phyloP scores from a whole-genome alignment of 2,113 vertebrate genomes.

The Tychaedon coryphoeus region DNA sequence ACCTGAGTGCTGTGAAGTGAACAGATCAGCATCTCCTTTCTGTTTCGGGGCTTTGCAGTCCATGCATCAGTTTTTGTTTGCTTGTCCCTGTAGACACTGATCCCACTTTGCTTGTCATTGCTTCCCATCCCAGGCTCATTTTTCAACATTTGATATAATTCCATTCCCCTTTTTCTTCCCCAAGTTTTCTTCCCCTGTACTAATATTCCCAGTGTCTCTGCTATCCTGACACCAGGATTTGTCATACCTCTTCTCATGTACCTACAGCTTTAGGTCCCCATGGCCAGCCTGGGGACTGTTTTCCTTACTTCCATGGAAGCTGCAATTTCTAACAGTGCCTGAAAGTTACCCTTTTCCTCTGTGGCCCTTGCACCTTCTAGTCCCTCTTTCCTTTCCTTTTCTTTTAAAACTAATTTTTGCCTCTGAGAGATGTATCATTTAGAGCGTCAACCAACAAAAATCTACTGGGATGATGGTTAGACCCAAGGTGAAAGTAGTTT shows the following conservation, averaged over 20 bases:
- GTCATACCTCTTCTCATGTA: background rate
- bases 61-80: background rate
- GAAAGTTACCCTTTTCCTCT: background rate
- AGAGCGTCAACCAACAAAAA: background rate
- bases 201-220: background rate
- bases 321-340: background rate
- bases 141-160: background rate
- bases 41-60: background rate
- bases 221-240: background rate
- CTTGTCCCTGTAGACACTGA: background rate
- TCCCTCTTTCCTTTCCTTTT: background rate
- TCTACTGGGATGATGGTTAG: background rate
- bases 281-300: background rate
- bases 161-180: background rate
- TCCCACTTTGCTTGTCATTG: background rate
- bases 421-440: background rate
- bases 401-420: background rate
- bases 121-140: background rate
- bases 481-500: background rate
- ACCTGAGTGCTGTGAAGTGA: background rate
- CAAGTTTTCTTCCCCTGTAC: background rate
- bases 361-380: background rate
- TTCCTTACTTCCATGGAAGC: background rate
- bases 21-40: rapidly evolving
- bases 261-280: background rate